Base-by-base conservation (phyloP, 2,113 vertebrate genomes). In the Forbesichthys papilliferus region DNA sequence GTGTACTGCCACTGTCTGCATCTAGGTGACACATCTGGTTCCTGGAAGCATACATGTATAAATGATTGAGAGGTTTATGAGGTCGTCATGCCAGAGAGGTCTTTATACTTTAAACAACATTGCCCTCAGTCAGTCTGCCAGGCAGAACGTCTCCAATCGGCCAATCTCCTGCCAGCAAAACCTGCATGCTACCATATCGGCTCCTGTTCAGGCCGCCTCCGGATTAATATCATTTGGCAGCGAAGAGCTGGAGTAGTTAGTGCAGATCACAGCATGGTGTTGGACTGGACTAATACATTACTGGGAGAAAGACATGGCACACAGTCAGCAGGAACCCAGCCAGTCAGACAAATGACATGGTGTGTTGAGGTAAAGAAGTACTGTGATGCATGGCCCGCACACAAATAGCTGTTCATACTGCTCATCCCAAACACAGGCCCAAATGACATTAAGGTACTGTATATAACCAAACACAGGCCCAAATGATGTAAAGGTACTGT, bases 171-270 rank as follows among this genome's bases (percentile, higher is more conserved):
- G 61, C 55, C 64, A 51, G 33, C 64, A 68, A 68, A 71, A 65
- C 63, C 60, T 79, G 68, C 48, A 3, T 1, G 1, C 42, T 72
- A 77, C 69, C 11, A 71, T 76, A 70, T 77, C 52, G 46, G 62
- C 74, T 74, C 69, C 47, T 70, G 70, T 75, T 62, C 69, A 57
- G 51, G 73, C 46, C 60, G 63, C 67, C 16, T 73, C 63, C 48
- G 82, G 57, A 76, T 75, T 33, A 66, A 73, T 74, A 59, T 71
- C 65, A 82, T 84, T 85, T 82, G 71, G 75, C 71, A 66, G 9
- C 10, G 51, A 65, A 20, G 4, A 66, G 55, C 9, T 20, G 57
- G 57, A 70, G 64, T 73, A 69, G 66, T 81, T 66, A 47, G 64
- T 56, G 36, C 61, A 68, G 54, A 74, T 82, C 66, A 78, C 70